These are phyloP conservation scores for Chaetorhynchus papuensis DNA, from an alignment of 2,113 vertebrate genomes.

Conservation along the genomic window DNA sequence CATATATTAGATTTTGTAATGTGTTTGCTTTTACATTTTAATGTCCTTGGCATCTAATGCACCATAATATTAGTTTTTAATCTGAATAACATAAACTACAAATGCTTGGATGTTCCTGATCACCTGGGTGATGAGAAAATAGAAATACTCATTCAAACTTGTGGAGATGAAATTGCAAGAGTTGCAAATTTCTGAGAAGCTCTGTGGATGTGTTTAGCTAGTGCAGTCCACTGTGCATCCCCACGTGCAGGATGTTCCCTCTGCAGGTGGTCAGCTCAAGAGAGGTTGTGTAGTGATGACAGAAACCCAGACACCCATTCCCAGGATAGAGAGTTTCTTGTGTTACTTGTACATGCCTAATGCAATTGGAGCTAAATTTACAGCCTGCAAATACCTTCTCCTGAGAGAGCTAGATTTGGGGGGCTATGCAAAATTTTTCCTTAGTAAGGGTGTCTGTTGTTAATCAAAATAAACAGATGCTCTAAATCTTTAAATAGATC, in stretches of 20 bases:
- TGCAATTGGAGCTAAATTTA: neutral
- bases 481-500: neutral
- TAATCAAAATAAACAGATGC: conserved; percentile 32
- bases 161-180: neutral
- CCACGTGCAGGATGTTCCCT: neutral
- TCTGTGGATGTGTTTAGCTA: neutral
- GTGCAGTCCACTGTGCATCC: neutral
- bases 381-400: neutral
- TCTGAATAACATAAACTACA: neutral
- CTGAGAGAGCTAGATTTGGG: neutral
- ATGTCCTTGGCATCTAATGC: neutral
- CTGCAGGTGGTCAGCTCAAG: neutral
- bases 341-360: neutral
- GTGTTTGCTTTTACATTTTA: neutral
- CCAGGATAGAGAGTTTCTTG: neutral
- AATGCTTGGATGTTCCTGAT: neutral
- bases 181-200: neutral
- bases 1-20: neutral
- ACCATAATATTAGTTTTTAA: neutral
- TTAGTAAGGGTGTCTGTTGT: neutral
- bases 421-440: neutral
- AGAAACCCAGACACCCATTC: neutral
- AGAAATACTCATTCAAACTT: neutral
- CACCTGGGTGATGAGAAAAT: neutral
- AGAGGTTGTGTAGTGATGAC: neutral